Conservation (phyloP, 2,113 vertebrate genomes). For the Phalacrocorax aristotelis region DNA sequence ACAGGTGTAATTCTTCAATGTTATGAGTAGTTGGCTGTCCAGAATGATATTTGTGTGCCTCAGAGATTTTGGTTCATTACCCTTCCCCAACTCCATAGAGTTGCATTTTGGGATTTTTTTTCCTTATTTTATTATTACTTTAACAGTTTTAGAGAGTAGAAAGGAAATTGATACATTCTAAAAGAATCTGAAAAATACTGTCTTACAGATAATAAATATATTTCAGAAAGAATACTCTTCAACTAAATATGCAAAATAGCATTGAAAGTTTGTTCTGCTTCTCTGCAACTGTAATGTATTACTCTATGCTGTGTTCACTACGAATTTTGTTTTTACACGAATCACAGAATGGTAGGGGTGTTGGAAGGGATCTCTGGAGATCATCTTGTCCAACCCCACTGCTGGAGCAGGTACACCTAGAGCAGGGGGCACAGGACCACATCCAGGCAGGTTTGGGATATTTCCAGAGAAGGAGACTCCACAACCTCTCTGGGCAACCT, state of each 20-base stretch:
- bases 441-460: too few species aligned
- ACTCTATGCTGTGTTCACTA: background rate
- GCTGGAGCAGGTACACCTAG: too few species aligned
- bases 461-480: too few species aligned
- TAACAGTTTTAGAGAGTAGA: background rate
- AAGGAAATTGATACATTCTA: background rate
- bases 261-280: background rate
- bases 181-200: background rate
- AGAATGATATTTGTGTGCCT: background rate
- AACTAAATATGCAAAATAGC: background rate
- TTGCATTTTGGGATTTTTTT: background rate
- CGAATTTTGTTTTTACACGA: background rate
- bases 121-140: background rate
- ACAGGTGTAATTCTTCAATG: background rate
- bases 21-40: background rate
- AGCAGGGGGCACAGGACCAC: too few species aligned
- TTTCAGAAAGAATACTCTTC: background rate
- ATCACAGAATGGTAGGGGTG: too few species aligned
- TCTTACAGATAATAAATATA: background rate
- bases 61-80: background rate
- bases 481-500: too few species aligned
- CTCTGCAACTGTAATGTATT: background rate
- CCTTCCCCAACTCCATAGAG: background rate
- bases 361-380: too few species aligned
- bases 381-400: too few species aligned